These are phyloP conservation scores for Mesocentrotus franciscanus DNA, from an alignment of 53 echinoderm and acorn worm genomes.

Conservation along the genomic window DNA sequence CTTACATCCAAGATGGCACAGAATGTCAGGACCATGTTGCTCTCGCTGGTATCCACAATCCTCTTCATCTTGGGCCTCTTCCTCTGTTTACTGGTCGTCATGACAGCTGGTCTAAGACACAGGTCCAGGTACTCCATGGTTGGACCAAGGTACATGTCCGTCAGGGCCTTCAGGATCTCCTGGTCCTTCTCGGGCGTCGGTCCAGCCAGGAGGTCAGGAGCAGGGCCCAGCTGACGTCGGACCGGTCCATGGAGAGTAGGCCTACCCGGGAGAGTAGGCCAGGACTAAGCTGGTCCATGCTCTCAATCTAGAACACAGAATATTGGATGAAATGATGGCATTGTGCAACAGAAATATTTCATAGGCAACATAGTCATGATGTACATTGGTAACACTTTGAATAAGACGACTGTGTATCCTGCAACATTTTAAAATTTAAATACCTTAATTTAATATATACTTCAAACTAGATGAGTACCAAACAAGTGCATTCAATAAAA, in stretches of 20 bases:
- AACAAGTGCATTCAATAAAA: no score
- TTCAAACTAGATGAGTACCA: no score
- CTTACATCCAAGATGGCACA: slow-evolving; percentile 94
- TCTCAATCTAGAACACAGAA: slow-evolving; percentile 41
- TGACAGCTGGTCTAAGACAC: slow-evolving; percentile 88
- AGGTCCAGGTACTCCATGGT: slow-evolving; percentile 83
- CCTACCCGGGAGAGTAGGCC: slow-evolving; percentile 83
- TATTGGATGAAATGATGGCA: neutral
- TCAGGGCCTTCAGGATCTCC: slow-evolving; percentile 73
- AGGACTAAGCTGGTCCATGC: slow-evolving; percentile 50
- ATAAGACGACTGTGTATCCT: no score
- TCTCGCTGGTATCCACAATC: slow-evolving; percentile 83
- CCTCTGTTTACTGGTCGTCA: slow-evolving; percentile 73
- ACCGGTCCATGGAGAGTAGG: slow-evolving; percentile 92
- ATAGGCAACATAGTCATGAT: no score
- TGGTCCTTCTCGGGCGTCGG: slow-evolving; percentile 81
- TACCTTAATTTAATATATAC: no score
- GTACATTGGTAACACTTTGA: no score
- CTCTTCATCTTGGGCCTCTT: slow-evolving; percentile 81
- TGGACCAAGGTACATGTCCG: slow-evolving; percentile 81
- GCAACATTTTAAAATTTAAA: neutral
- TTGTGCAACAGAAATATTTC: no score
- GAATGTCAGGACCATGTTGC: slow-evolving; percentile 91
- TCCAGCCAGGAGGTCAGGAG: slow-evolving; percentile 85
- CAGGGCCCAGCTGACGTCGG: slow-evolving; percentile 92